Base-by-base conservation (phyloP, 2,797 vertebrate species). In the Linurgus olivaceus region DNA sequence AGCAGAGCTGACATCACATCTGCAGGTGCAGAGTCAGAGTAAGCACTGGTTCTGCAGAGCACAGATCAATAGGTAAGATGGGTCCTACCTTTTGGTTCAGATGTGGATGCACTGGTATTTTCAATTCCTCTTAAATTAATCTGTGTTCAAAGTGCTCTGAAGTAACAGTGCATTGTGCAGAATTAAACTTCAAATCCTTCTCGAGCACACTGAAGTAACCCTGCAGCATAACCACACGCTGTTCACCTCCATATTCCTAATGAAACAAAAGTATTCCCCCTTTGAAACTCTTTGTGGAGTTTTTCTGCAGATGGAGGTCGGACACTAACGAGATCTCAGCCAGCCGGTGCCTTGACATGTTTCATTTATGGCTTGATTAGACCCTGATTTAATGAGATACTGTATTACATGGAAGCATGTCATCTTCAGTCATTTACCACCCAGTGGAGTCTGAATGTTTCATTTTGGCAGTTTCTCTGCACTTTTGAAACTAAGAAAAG, bases 351-450 rank as follows among this genome's bases (percentile, higher is more conserved):
- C 74, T 93, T 68, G 85, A 90, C 63, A 26, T 50, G 62, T 92
- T 93, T 95, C 83, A 63, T 93, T 93, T 87, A 85, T 87, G 82
- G 76, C 87, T 95, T 95, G 92, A 93, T 96, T 96, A 95, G 91
- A 57, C 61, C 44, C 90, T 72, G 85, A 80, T 89, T 91, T 94
- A 90, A 95, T 82, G 54, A 94, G 85, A 76, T 61, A 48, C 67
- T 75, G 55, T 90, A 45, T 40, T 83, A 86, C 58, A 74, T 63
- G 76, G 58, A 78, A 93, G 40, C 51, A 92, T 47, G 79, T 88
- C 18, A 61, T 88, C 77, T 84, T 85, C 82, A 87, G 61, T 86
- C 89, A 77, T 91, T 94, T 79, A 88, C 67, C 73, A 74, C 70
- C 38, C 45, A 87, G 52, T 54, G 47, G 23, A 90, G 37, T 76